phyloP scores from a whole-genome alignment of 2,113 vertebrate species.

The Heterochromis multidens region DNA sequence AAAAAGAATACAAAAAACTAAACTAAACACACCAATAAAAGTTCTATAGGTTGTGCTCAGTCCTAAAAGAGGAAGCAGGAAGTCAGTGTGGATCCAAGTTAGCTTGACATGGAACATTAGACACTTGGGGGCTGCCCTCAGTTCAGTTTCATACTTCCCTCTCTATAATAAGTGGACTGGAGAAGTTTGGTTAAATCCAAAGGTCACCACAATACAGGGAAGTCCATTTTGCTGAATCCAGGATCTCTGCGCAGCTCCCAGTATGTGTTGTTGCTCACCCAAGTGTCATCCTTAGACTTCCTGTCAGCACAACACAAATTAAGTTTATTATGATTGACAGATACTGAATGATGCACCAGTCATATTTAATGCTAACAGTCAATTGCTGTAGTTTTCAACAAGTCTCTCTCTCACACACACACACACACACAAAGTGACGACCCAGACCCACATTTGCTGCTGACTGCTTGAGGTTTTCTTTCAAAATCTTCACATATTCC shows the following conservation, averaged over 20 bases:
- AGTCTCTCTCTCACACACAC: too few relatives aligned
- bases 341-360: neutral
- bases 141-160: constrained; percentile 28
- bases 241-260: constrained; percentile 87
- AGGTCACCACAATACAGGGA: constrained; percentile 88
- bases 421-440: neutral
- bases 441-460: neutral
- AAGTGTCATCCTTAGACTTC: constrained; percentile 85
- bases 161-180: neutral
- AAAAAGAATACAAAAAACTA: neutral
- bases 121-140: neutral
- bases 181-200: neutral
- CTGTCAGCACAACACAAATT: constrained; percentile 66
- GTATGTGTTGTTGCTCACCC: constrained; percentile 91
- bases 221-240: constrained; percentile 88
- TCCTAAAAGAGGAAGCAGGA: constrained; percentile 24
- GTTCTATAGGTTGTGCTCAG: neutral
- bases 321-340: neutral
- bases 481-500: neutral
- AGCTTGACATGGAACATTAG: constrained; percentile 22
- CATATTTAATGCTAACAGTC: neutral
- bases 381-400: neutral
- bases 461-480: neutral
- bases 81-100: constrained; percentile 16
- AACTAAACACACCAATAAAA: neutral